A percentile compares a stretch with the other conserved stretches of the same genome.
These are phyloP conservation scores for Myotis yumanensis DNA, from an alignment of 2,113 vertebrate genomes.

Conservation along the genomic window DNA sequence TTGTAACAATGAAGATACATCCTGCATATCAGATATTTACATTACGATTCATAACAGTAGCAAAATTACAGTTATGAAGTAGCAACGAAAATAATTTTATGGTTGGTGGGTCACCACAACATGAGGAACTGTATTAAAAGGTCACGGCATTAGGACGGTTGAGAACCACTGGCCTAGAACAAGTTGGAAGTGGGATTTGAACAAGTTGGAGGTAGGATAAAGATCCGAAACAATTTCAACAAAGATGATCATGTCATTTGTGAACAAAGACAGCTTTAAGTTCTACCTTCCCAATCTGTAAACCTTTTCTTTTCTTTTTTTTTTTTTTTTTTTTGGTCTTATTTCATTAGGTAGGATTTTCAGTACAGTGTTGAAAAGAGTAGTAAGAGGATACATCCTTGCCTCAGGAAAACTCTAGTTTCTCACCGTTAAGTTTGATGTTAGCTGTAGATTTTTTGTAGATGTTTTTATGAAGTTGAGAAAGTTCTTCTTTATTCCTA, in stretches of 20 bases:
- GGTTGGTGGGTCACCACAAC: no score
- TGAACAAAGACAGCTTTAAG: not conserved
- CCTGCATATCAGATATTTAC: no score
- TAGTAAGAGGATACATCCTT: not conserved
- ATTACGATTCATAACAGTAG: no score
- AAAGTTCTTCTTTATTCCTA: not conserved
- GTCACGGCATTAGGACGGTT: no score
- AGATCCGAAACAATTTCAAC: not conserved
- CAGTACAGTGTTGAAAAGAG: not conserved
- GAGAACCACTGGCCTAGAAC: not conserved
- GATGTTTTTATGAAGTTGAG: not conserved
- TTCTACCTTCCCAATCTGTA: not conserved
- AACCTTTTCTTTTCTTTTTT: slow-evolving; percentile 3
- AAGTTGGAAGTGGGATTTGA: not conserved
- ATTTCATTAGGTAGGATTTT: not conserved
- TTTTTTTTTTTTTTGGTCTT: not conserved
- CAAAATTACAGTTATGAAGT: no score
- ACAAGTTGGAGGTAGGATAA: not conserved
- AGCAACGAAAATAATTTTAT: no score
- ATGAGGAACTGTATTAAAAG: no score
- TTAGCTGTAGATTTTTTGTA: not conserved
- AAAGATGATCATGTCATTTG: not conserved
- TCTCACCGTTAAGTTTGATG: not conserved
- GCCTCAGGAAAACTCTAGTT: not conserved
- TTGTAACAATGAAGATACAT: no score